A percentile compares a stretch with the other conserved stretches of the same genome.
Evolutionary conservation across 2,797 vertebrate genomes (phyloP).

Genomic region (Sebastes steindachneri): DNA sequence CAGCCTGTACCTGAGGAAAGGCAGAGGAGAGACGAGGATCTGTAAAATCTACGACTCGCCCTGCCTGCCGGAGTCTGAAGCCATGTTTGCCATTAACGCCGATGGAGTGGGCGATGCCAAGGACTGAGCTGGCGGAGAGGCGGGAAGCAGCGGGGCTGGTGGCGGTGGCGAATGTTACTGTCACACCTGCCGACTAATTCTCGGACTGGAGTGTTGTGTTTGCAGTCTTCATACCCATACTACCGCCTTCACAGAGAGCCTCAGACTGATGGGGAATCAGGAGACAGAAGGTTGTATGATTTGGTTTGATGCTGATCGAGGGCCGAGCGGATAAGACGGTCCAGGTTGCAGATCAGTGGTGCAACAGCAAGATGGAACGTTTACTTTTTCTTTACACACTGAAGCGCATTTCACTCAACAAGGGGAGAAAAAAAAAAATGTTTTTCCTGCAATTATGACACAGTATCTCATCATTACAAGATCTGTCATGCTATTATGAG

Average conservation of each 20-base stretch:
- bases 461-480: not conserved
- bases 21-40: slow-evolving; percentile 94
- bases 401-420: not conserved
- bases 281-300: not conserved
- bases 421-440: no score
- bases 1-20: slow-evolving; percentile 94
- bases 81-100: slow-evolving; percentile 97
- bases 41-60: slow-evolving; percentile 99
- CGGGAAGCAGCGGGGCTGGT: not conserved
- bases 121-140: slow-evolving; percentile 81
- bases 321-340: not conserved
- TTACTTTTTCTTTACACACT: not conserved
- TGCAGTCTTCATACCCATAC: not conserved
- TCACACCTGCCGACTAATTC: not conserved
- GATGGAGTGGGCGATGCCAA: slow-evolving; percentile 97
- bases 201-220: not conserved
- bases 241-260: not conserved
- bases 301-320: not conserved
- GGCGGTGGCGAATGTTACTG: not conserved
- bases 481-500: not conserved
- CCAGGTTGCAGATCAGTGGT: not conserved
- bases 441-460: not conserved
- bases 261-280: not conserved
- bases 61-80: slow-evolving; percentile 95
- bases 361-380: not conserved